Conservation (phyloP, 2,797 vertebrate genomes). For the Sternotherus odoratus region DNA sequence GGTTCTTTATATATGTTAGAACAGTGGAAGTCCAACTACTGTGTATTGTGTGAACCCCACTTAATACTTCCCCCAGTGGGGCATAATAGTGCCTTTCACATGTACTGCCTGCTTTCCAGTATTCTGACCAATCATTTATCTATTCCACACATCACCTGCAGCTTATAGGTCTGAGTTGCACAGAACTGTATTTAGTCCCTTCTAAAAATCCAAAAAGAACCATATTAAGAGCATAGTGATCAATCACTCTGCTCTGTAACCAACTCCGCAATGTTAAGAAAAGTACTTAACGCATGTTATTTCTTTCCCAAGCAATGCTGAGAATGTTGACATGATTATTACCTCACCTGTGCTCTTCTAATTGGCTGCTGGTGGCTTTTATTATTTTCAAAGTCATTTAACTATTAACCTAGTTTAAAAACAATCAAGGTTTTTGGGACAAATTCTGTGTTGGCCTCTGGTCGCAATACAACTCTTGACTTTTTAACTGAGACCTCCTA, state of each 20-base stretch:
- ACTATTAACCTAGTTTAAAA: constrained; percentile 64
- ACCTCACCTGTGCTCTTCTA: constrained; percentile 34
- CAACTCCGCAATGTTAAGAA: not conserved
- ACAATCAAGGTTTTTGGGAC: constrained; percentile 39
- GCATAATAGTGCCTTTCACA: not conserved
- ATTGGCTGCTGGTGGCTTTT: constrained; percentile 48
- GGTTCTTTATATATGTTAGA: constrained; percentile 3
- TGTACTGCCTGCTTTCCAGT: not conserved
- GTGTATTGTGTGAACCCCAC: not conserved
- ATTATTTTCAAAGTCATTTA: constrained; percentile 69
- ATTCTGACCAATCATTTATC: not conserved
- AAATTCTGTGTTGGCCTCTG: constrained; percentile 56
- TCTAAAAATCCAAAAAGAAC: not conserved
- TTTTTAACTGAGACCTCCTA: constrained; percentile 18
- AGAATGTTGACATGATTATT: constrained; percentile 43
- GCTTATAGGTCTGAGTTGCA: not conserved
- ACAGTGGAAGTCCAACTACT: not conserved
- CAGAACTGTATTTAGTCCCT: not conserved
- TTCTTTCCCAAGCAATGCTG: constrained; percentile 29
- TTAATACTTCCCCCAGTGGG: not conserved
- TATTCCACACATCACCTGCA: not conserved
- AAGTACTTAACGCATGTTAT: constrained; percentile 15
- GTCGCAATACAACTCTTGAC: not conserved
- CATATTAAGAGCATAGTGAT: not conserved
- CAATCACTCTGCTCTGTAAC: not conserved